Conservation (phyloP, 1,140 invertebrate species). For the Chrysopa pallens region DNA sequence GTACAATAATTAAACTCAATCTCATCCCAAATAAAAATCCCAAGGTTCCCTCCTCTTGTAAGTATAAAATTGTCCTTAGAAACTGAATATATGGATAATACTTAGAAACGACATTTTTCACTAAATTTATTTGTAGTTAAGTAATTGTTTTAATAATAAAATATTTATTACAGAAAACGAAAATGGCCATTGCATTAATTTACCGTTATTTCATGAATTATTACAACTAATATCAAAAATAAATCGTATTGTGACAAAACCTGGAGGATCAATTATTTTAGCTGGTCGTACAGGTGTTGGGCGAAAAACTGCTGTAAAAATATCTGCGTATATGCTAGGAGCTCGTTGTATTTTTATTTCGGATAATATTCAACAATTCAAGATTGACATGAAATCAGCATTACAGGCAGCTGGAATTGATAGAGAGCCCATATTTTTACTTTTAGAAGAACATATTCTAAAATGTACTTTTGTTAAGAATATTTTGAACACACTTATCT, state of each 20-base stretch:
- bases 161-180: too few relatives aligned
- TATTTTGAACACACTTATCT: conserved; percentile 34
- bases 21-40: too few relatives aligned
- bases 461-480: conserved; percentile 41
- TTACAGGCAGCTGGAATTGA: conserved; percentile 70
- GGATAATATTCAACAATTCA: conserved; percentile 16
- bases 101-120: too few relatives aligned
- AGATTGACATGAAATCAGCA: conserved; percentile 30
- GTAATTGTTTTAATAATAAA: too few relatives aligned
- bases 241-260: conserved; percentile 37
- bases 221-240: conserved; percentile 41
- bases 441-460: conserved; percentile 76
- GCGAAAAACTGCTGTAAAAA: conserved; percentile 48
- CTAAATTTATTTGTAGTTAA: too few relatives aligned
- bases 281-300: conserved; percentile 61
- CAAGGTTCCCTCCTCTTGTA: too few relatives aligned
- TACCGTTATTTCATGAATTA: conserved; percentile 45
- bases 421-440: conserved; percentile 47
- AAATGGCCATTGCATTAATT: conserved; percentile 17
- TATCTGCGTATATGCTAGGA: conserved; percentile 53
- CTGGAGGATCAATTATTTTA: conserved; percentile 50
- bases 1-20: too few relatives aligned
- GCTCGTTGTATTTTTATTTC: conserved; percentile 35
- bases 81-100: conserved; percentile 24
- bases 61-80: conserved; percentile 1